Percentiles rank a stretch among this genome's conserved stretches.
These are phyloP conservation scores for Cirrhinus molitorella DNA, from an alignment of 2,797 vertebrate genomes.

Conservation along the genomic window DNA sequence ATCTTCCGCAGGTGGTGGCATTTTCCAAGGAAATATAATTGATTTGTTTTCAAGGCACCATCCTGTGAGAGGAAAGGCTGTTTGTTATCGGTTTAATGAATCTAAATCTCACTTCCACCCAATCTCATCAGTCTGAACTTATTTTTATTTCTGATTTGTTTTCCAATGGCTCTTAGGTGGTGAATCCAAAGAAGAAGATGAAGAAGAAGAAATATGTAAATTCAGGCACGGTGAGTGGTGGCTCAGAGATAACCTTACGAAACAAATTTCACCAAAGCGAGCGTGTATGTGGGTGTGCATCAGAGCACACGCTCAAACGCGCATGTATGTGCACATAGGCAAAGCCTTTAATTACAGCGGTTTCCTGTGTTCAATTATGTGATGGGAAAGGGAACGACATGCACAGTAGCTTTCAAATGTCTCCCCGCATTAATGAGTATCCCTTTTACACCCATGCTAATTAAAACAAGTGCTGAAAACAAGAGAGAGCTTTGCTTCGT, in stretches of 20 bases:
- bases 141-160: not conserved
- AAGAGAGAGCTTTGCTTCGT: conserved; percentile 9
- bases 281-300: not conserved
- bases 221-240: conserved; percentile 92
- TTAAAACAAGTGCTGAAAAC: conserved; percentile 45
- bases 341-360: conserved; percentile 50
- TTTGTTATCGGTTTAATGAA: conserved; percentile 24
- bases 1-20: not conserved
- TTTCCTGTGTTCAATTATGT: conserved; percentile 49
- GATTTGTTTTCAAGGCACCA: conserved; percentile 3
- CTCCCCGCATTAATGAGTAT: conserved; percentile 49
- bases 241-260: not conserved
- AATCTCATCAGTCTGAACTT: conserved; percentile 14
- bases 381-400: conserved; percentile 43
- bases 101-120: conserved; percentile 5
- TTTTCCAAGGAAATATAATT: conserved; percentile 12
- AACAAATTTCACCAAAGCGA: not conserved
- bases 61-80: conserved; percentile 3
- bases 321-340: conserved; percentile 23
- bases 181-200: conserved; percentile 96
- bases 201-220: conserved; percentile 98
- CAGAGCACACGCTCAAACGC: not conserved
- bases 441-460: conserved; percentile 49
- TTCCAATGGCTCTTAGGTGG: conserved; percentile 81
- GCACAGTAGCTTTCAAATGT: conserved; percentile 44